These are phyloP conservation scores for Scaptomyza hsui DNA, from an alignment of 1,140 invertebrate species.

Conservation along the genomic window DNA sequence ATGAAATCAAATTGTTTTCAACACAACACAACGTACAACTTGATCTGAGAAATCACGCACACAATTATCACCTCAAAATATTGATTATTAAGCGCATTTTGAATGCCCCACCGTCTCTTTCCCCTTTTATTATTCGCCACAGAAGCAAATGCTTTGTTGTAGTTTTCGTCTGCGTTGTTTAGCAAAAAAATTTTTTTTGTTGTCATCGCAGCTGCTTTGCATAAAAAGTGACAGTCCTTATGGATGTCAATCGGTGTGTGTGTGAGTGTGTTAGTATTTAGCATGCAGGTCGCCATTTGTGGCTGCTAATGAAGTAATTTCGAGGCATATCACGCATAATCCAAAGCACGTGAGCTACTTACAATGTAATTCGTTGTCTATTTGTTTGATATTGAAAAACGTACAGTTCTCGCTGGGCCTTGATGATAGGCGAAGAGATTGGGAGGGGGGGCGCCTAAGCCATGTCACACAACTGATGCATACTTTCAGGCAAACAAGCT, in stretches of 20 bases:
- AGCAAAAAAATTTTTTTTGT: constrained; percentile 41
- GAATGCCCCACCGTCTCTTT: constrained; percentile 23
- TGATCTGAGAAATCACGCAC: constrained; percentile 59
- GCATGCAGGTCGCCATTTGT: constrained; percentile 74
- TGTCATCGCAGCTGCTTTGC: constrained; percentile 59
- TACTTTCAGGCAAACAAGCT: constrained; percentile 48
- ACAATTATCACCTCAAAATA: constrained; percentile 78
- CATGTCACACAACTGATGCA: constrained; percentile 51
- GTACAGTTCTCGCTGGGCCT: constrained; percentile 24
- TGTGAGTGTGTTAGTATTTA: constrained; percentile 57
- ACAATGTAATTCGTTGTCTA: constrained; percentile 83
- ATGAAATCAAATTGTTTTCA: constrained; percentile 15
- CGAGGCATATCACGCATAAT: constrained; percentile 82
- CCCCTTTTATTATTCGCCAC: no score
- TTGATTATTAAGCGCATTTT: constrained; percentile 78
- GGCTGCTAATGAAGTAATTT: constrained; percentile 82
- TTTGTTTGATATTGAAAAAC: constrained; percentile 81
- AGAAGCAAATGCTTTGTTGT: constrained; percentile 39
- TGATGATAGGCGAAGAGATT: background rate
- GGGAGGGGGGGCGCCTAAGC: constrained; percentile 25
- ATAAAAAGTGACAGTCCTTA: constrained; percentile 69
- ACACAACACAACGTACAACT: constrained; percentile 33
- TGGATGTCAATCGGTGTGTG: background rate
- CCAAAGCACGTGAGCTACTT: constrained; percentile 81
- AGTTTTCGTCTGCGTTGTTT: constrained; percentile 48